Base-by-base conservation (phyloP, 2,888 invertebrate genomes). In the Argynnis bischoffii region DNA sequence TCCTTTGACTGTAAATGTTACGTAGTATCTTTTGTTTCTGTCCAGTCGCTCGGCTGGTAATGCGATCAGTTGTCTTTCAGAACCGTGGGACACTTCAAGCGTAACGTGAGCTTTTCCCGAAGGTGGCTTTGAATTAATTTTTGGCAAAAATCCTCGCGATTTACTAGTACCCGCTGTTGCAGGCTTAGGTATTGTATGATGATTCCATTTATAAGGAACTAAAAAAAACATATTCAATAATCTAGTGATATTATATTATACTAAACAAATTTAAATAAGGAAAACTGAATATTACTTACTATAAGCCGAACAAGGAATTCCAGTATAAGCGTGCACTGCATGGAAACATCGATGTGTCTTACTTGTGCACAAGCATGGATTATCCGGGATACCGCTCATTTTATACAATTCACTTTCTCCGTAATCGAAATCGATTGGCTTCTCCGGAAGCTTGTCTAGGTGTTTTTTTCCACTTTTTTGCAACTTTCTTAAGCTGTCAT, bases 331-430 rank as follows among this genome's bases (percentile, higher is more conserved):
- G 84, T 98, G 98, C 13, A 97, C 95, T 2, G 98, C 97, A 83
- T 98, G 98, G 82, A 96, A 95, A 88, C 98, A 98, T 75, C 97
- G 94, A 83, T 98, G 97, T 3, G 98, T 98, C 80, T 96, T 96
- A 75, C 96, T 96, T 15, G 97, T 97, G 83, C 98, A 98, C 69
- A 96, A 93, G 73, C 96, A 94, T 2, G 97, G 96, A 83, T 97
- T 96, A 77, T 96, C 96, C 26, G 93, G 93, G 71, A 94, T 88
- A 67, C 94, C 91, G 72, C 94, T 94, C 89, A 94, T 94, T 81
- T 95, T 95, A 79, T 95, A 95, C 14, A 94, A 87, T 71, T 93
- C 93, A 67, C 87, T 91, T 75, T 93, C 93, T 47, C 92, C 93
- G 41, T 90, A 92, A 72, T 92, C 92, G 76, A 93, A 93, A 60